Base-by-base conservation (phyloP, 2,113 vertebrate species). In the Peromyscus maniculatus region DNA sequence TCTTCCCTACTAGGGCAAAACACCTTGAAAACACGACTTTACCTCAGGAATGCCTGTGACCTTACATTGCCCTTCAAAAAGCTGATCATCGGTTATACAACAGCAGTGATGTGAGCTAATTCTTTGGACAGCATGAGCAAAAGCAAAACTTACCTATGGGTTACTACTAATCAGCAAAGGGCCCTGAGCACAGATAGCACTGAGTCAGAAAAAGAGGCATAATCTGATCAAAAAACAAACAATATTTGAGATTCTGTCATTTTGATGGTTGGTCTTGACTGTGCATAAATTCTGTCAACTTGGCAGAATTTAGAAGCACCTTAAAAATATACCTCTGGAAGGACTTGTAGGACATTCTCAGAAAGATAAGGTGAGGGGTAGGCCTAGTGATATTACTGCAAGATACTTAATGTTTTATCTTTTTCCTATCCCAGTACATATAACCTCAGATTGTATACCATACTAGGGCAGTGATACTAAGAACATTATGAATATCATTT, bases 1-100 rank as follows among this genome's bases (percentile, higher is more conserved):
- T 94, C 36, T n/a, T 66, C 96, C 49, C 75, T 64, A 92, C 71
- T n/a, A 79, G 24, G 43, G 88, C 52, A 94, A 49, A 49, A 93
- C 55, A 92, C 52, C 10, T 87, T 74, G n/a, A 92, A 59, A 89
- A 86, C 46, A 91, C 36, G 21, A 84, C 33, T 74, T 17, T 71
- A 19, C 28, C 55, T 84, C 92, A 28, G 57, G 69, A 91, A 80
- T 7, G 22, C 55, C 24, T 57, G 0, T 7, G 49, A 28, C 36
- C 55, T 89, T 64, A 28, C 36, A 31, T 4, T 43, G 36, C 62
- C 69, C 75, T 87, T 39, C 7, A 5, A 57, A 24, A 39, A 55
- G 2, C 62, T 94, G 31, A 69, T 57, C 57, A 12, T 57, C 57
- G 93, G 69, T 46, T 11, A 46, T 26, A 69, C 67, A 64, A 7